Evolutionary conservation across 1,140 invertebrate genomes (phyloP).

Genomic region (Prorops nasuta): DNA sequence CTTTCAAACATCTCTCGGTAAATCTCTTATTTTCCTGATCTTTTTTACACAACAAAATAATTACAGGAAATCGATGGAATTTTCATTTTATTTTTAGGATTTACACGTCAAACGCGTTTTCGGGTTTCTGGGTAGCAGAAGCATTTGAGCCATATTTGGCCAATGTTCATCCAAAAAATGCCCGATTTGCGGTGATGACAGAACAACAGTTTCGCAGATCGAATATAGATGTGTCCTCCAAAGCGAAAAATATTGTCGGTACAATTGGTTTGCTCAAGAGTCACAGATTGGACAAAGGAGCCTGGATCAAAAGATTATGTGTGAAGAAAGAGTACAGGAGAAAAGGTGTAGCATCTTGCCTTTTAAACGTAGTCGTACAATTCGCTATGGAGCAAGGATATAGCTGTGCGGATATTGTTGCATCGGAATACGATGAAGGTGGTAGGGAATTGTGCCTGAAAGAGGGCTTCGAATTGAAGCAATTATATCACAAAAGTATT

Average conservation of each 20-base stretch:
- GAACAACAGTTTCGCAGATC: constrained; percentile 42
- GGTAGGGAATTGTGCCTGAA: constrained; percentile 56
- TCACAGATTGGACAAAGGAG: constrained; percentile 47
- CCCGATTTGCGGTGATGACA: constrained; percentile 43
- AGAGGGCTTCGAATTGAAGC: constrained; percentile 58
- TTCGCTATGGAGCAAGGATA: constrained; percentile 57
- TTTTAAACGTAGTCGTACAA: constrained; percentile 52
- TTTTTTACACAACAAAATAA: not conserved
- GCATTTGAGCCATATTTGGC: constrained; percentile 44
- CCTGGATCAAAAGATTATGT: constrained; percentile 58
- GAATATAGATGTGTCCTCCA: constrained; percentile 37
- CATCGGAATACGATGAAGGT: constrained; percentile 57
- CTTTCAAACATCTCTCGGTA: constrained; percentile 50
- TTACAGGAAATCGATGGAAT: not conserved
- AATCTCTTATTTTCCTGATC: not conserved
- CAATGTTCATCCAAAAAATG: constrained; percentile 29
- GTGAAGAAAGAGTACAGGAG: constrained; percentile 52
- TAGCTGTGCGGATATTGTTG: constrained; percentile 51
- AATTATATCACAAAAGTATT: constrained; percentile 57
- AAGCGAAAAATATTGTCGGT: constrained; percentile 52
- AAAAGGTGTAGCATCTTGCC: constrained; percentile 50
- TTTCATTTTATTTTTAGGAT: constrained; percentile 32
- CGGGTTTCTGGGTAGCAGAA: constrained; percentile 59
- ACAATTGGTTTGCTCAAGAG: constrained; percentile 52
- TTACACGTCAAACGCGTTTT: constrained; percentile 56